Evolutionary conservation across 2,797 vertebrate species (phyloP).

Genomic region (Eremophila alpestris): DNA sequence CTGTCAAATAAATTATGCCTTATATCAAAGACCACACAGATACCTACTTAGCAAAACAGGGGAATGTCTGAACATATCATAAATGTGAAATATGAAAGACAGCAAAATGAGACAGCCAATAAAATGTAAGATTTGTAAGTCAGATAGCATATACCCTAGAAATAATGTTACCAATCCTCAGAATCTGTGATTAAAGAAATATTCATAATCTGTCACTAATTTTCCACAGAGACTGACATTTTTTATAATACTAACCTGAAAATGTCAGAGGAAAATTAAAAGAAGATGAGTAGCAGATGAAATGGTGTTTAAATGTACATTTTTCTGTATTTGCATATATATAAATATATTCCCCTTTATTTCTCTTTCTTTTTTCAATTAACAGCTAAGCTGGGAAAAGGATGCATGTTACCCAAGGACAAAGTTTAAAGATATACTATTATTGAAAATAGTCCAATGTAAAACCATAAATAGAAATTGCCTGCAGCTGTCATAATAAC

Average conservation of each 20-base stretch:
- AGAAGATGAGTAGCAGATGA: conserved; percentile 29
- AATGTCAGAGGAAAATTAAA: background rate
- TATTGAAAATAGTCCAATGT: background rate
- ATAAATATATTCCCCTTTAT: background rate
- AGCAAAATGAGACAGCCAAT: conserved; percentile 92
- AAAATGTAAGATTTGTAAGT: conserved; percentile 90
- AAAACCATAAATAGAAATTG: background rate
- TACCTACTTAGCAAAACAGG: conserved; percentile 87
- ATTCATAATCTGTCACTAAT: conserved; percentile 89
- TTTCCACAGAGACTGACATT: conserved; percentile 53
- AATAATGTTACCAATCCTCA: conserved; percentile 86
- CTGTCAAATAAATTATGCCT: conserved; percentile 90
- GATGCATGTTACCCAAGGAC: background rate
- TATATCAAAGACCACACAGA: conserved; percentile 87
- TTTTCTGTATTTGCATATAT: background rate
- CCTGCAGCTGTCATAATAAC: background rate
- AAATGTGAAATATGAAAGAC: conserved; percentile 92
- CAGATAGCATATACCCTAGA: conserved; percentile 77
- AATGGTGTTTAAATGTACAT: conserved; percentile 26
- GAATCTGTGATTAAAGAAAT: conserved; percentile 91
- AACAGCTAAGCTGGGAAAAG: background rate
- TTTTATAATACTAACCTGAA: conserved; percentile 56
- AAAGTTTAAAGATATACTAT: background rate
- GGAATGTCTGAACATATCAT: conserved; percentile 84
- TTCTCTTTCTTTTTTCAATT: background rate